These are phyloP conservation scores for Amphiprion clarkii DNA, from an alignment of 2,797 vertebrate species.

Conservation along the genomic window DNA sequence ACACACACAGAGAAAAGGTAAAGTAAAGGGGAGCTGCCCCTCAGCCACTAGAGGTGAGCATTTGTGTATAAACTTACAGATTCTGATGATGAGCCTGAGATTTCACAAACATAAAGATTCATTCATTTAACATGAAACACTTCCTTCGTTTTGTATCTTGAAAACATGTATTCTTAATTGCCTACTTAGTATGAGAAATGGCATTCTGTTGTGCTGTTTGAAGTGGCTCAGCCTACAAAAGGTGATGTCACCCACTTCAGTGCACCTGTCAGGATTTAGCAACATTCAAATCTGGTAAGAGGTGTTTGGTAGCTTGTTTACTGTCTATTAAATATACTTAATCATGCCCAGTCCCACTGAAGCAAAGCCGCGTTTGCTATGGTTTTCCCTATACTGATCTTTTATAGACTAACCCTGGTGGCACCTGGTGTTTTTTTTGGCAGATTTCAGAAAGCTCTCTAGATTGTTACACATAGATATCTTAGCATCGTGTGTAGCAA, in stretches of 20 bases:
- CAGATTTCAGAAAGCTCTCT: no score
- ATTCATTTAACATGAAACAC: background rate
- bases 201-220: no score
- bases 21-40: slow-evolving; percentile 9
- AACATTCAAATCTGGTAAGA: no score
- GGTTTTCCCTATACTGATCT: no score
- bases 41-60: background rate
- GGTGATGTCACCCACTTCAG: background rate
- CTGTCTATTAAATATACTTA: background rate
- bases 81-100: background rate
- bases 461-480: no score
- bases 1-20: slow-evolving; percentile 12
- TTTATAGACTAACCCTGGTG: no score
- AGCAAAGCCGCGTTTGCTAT: no score
- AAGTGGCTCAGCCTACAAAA: background rate
- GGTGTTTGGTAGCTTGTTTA: background rate
- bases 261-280: background rate
- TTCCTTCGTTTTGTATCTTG: background rate
- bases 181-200: background rate
- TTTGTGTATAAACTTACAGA: background rate
- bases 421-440: no score
- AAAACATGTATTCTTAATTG: background rate
- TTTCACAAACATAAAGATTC: background rate
- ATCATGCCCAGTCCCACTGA: background rate
- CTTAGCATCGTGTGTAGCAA: no score